Evolutionary conservation across 2,113 vertebrate species (phyloP).

Genomic region (Peromyscus maniculatus): DNA sequence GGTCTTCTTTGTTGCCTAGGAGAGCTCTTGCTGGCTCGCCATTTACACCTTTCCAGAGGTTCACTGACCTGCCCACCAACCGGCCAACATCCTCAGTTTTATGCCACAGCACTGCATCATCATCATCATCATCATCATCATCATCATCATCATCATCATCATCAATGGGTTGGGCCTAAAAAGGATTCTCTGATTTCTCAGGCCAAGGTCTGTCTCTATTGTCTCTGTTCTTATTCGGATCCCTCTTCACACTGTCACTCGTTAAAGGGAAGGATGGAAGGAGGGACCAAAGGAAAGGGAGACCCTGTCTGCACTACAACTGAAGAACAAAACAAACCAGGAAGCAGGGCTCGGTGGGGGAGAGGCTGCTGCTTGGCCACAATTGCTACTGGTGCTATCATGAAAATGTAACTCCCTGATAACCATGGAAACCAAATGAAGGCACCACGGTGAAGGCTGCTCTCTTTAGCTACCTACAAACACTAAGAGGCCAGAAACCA

Average conservation of each 20-base stretch:
- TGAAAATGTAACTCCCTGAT: constrained; percentile 70
- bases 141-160: neutral
- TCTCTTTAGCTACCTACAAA: constrained; percentile 67
- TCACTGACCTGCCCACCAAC: neutral
- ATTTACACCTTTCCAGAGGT: neutral
- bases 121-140: neutral
- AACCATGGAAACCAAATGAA: constrained; percentile 79
- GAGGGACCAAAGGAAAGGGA: neutral
- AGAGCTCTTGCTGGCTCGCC: neutral
- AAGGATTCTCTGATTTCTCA: neutral
- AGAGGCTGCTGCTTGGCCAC: neutral
- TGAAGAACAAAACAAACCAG: neutral
- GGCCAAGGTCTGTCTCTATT: neutral
- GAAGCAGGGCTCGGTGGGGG: neutral
- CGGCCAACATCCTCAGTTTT: neutral
- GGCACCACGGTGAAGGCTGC: constrained; percentile 28
- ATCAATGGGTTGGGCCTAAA: neutral
- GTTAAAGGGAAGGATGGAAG: constrained; percentile 24
- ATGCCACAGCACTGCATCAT: neutral
- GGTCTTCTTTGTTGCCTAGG: neutral
- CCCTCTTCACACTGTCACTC: neutral
- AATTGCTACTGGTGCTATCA: constrained; percentile 49
- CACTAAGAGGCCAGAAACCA: constrained; percentile 49
- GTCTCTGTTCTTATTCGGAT: constrained; percentile 21
- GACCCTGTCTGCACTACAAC: neutral